Base-by-base conservation (phyloP, 2,888 invertebrate species). In the Phalangium opilio region DNA sequence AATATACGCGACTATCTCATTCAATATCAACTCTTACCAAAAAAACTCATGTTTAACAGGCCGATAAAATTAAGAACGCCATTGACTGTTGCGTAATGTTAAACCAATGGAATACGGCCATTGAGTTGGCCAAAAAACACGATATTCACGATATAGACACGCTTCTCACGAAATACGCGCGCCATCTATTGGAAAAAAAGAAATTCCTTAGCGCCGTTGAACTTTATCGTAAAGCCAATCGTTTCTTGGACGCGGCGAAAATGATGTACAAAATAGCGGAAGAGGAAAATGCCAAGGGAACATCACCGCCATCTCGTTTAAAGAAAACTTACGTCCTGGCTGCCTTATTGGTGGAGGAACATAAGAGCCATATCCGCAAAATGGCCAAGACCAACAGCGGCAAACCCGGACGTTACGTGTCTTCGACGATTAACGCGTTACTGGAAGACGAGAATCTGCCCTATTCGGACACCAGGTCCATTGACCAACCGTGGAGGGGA, bases 321-420 rank as follows among this genome's bases (percentile, higher is more conserved):
- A 95, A 98, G 67, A 91, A 93, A 64, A 72, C 93, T 17, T 93
- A 84, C 62, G 79, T 93, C 3, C 71, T 95, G 52, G 86, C 86
- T 11, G 95, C 87, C 0, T 74, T 89, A 48, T 69, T 96, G 41
- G 79, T 89, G 2, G 84, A 87, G 63, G 76, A 75, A 54, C 69
- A 70, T 53, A 68, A 68, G 48, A 65, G 66, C 44, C 65, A 67
- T 49, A 64, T 64, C 58, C 18, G 41, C 27, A 45, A 54, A 38
- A 40, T 50, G n/a, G 43, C 50, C 27, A 41, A 47, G 32, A 43
- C 19, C 14, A n/a, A 33, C 4, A 41, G 36, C 2, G 17, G 39
- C 15, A 15, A 46, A 46, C 18, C 41, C 12, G 21, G 41, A 10
- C n/a, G 12, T 8, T 10, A n/a, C 19, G 19, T 44, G n/a, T 18